A percentile compares a stretch with the other conserved stretches of the same genome.
phyloP scores from a whole-genome alignment of 2,113 vertebrate species.

The Actenoides lindsayi region DNA sequence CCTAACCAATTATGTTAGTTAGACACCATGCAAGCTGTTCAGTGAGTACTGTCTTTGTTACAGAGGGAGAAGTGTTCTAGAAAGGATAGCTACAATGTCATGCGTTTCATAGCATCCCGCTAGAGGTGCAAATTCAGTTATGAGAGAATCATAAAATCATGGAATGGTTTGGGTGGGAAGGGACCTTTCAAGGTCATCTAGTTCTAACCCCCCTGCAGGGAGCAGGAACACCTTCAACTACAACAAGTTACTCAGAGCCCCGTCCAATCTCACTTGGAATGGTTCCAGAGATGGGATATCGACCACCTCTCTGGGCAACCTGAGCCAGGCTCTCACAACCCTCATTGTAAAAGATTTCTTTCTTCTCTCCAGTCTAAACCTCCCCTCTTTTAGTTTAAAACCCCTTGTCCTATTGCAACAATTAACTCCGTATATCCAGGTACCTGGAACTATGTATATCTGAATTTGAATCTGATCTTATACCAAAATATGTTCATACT shows the following conservation, averaged over 20 bases:
- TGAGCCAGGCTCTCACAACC: neutral
- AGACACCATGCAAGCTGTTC: rapidly evolving
- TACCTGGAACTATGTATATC: rapidly evolving
- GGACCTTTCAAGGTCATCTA: neutral
- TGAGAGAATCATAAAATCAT: neutral
- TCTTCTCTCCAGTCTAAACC: neutral
- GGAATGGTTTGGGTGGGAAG: neutral
- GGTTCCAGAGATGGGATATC: neutral
- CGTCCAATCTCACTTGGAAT: neutral
- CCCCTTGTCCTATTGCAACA: neutral
- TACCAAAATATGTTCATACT: neutral
- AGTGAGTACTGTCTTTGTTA: neutral
- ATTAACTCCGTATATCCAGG: neutral
- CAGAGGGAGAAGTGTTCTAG: neutral
- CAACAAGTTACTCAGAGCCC: neutral
- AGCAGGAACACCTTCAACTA: neutral
- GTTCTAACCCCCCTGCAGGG: neutral
- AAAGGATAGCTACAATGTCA: neutral
- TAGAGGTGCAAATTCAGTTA: neutral
- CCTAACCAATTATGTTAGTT: neutral
- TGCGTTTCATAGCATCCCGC: neutral
- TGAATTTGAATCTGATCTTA: neutral
- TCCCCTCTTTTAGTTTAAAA: neutral
- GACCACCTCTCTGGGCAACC: neutral
- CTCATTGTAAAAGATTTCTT: neutral